Conservation (phyloP, 1,140 invertebrate genomes). For the Atopsyche davidsoni region DNA sequence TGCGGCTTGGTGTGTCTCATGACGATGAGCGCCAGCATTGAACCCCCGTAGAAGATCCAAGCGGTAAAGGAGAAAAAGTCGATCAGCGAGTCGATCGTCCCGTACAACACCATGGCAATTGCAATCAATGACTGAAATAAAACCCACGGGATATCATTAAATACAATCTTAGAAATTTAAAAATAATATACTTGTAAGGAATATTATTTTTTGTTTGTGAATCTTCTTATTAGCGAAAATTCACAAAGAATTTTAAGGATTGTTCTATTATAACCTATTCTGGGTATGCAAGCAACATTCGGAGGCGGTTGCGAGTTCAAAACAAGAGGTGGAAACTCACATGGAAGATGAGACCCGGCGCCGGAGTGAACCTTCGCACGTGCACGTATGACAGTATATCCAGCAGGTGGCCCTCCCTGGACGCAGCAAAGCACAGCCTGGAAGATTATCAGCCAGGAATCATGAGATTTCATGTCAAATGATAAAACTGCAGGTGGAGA, state of each 20-base stretch:
- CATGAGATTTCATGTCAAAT: no score
- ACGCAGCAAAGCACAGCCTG: conserved; percentile 90
- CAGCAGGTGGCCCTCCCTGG: conserved; percentile 87
- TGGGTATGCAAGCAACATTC: background rate
- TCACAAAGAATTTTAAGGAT: background rate
- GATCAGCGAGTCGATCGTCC: conserved; percentile 84
- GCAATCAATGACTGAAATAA: conserved; percentile 59
- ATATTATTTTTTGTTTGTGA: background rate
- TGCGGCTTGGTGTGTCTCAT: conserved; percentile 84
- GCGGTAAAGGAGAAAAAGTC: conserved; percentile 94
- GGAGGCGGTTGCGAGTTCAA: no score
- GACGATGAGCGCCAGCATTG: conserved; percentile 82
- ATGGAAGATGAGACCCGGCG: conserved; percentile 94
- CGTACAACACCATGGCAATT: conserved; percentile 78
- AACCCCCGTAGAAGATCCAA: conserved; percentile 91
- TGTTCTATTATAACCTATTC: background rate
- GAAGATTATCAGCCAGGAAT: no score
- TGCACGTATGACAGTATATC: conserved; percentile 92
- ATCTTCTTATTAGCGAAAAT: no score
- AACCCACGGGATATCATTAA: no score
- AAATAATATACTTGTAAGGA: no score
- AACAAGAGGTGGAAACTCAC: no score
- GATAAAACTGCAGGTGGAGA: no score
- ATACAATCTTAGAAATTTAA: no score
- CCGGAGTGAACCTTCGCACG: conserved; percentile 82